phyloP scores from a whole-genome alignment of 2,797 vertebrate species.

The Gobio occitaniae region DNA sequence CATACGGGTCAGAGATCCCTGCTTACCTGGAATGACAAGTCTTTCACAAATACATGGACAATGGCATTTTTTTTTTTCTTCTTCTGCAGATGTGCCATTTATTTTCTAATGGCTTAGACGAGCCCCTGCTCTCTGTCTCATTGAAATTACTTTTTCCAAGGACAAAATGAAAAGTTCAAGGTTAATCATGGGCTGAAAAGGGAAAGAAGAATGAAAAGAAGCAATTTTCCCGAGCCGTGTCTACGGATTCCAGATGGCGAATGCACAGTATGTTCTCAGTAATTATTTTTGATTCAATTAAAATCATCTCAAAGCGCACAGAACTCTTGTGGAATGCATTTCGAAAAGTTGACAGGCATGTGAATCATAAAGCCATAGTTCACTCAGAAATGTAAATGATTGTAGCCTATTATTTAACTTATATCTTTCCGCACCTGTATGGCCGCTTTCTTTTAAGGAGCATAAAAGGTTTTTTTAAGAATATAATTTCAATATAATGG shows the following conservation, averaged over 20 bases:
- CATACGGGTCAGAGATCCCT: not conserved
- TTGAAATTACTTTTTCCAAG: constrained; percentile 52
- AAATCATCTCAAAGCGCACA: constrained; percentile 34
- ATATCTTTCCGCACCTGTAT: not conserved
- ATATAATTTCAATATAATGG: not conserved
- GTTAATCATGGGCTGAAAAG: constrained; percentile 51
- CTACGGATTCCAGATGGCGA: constrained; percentile 42
- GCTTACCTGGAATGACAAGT: not conserved
- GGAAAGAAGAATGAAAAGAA: constrained; percentile 32
- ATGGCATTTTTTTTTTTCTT: constrained; percentile 25
- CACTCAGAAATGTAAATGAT: not conserved
- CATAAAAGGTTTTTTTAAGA: not conserved
- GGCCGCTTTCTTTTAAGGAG: not conserved
- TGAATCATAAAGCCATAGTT: not conserved
- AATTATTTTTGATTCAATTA: constrained; percentile 57
- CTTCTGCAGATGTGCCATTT: constrained; percentile 16
- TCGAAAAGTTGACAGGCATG: not conserved
- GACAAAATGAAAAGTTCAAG: constrained; percentile 51
- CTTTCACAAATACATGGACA: constrained; percentile 5
- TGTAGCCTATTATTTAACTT: not conserved
- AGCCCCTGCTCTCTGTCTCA: not conserved
- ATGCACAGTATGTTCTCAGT: constrained; percentile 14
- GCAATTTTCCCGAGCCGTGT: constrained; percentile 36
- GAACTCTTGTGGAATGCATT: not conserved
- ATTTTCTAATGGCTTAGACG: constrained; percentile 16